phyloP scores from a whole-genome alignment of 2,113 vertebrate species.

The Aythya baeri region DNA sequence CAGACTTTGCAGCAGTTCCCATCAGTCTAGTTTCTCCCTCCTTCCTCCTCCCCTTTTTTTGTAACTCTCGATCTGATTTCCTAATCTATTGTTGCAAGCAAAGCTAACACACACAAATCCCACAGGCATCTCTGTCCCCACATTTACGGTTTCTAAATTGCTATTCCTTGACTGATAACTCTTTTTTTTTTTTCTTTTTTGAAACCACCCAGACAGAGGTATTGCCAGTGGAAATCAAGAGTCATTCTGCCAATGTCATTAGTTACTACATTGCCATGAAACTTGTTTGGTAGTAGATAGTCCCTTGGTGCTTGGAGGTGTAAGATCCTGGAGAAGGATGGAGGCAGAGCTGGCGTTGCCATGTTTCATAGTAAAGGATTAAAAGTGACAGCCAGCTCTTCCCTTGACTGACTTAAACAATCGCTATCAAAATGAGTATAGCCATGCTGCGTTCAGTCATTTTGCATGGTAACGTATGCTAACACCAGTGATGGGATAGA shows the following conservation, averaged over 20 bases:
- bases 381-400: slow-evolving; percentile 1
- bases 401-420: slow-evolving; percentile 28
- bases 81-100: background rate
- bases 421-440: background rate
- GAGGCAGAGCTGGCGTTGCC: background rate
- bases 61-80: background rate
- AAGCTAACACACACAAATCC: background rate
- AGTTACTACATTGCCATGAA: background rate
- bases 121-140: background rate
- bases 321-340: background rate
- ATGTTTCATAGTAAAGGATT: slow-evolving; percentile 6
- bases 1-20: background rate
- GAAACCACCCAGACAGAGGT: background rate
- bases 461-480: background rate
- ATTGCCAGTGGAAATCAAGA: slow-evolving; percentile 17
- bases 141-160: background rate
- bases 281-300: background rate
- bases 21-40: background rate
- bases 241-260: background rate
- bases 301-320: background rate
- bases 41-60: background rate
- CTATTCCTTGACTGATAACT: background rate
- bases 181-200: background rate
- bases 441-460: background rate
- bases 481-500: background rate